Percentiles rank a stretch among this genome's conserved stretches.
Evolutionary conservation across 2,888 invertebrate genomes (phyloP).

Genomic region (Odontocerum albicorne): DNA sequence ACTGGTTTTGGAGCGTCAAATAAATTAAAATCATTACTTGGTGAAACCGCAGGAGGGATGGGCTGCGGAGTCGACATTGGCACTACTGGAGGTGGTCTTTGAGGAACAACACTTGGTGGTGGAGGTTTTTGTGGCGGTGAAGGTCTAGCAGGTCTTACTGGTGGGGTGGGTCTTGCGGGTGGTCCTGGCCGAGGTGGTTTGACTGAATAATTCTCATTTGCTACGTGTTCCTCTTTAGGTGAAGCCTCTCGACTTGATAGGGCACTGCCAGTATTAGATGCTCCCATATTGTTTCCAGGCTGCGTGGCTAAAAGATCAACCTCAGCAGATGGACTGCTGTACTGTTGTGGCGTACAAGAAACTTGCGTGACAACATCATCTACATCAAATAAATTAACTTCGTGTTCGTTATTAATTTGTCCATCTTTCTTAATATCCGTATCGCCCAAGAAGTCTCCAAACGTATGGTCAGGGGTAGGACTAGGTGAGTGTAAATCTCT

Average conservation of each 20-base stretch:
- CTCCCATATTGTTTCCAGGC: conserved; percentile 38
- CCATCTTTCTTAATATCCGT: conserved; percentile 41
- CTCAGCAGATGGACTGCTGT: conserved; percentile 28
- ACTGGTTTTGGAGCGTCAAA: conserved; percentile 61
- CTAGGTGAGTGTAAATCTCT: conserved; percentile 81
- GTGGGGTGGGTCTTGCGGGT: conserved; percentile 46
- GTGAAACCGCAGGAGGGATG: conserved; percentile 33
- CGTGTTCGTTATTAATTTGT: conserved; percentile 37
- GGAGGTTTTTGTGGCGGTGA: conserved; percentile 52
- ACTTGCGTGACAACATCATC: conserved; percentile 35
- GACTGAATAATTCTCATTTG: conserved; percentile 51
- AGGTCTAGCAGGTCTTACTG: conserved; percentile 53
- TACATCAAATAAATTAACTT: conserved; percentile 45
- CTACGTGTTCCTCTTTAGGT: conserved; percentile 39
- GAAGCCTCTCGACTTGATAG: conserved; percentile 42
- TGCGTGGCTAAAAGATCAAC: conserved; percentile 38
- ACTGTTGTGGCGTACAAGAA: conserved; percentile 31
- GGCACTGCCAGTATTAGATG: conserved; percentile 35
- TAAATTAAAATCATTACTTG: conserved; percentile 54
- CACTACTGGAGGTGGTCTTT: conserved; percentile 41
- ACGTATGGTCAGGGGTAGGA: conserved; percentile 72
- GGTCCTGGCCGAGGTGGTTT: conserved; percentile 45
- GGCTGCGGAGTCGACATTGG: conserved; percentile 40
- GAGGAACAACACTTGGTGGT: conserved; percentile 47
- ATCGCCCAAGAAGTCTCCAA: conserved; percentile 67